These are phyloP conservation scores for Syndactyla subalaris DNA, from an alignment of 2,797 vertebrate genomes.

Conservation along the genomic window DNA sequence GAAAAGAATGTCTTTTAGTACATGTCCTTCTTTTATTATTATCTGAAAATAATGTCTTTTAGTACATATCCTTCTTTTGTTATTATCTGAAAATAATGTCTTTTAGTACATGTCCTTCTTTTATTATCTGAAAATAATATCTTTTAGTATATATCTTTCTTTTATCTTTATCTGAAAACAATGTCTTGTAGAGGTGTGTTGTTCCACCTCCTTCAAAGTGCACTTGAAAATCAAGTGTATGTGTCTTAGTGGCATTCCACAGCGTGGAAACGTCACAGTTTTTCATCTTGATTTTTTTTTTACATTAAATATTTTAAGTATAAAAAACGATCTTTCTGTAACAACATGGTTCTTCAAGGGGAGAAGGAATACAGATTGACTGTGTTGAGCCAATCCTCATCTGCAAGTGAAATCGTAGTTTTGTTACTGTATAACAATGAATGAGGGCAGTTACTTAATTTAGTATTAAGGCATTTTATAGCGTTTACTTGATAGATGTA, in stretches of 20 bases:
- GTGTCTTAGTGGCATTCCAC: background rate
- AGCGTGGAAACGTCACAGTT: background rate
- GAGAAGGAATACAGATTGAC: background rate
- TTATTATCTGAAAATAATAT: no score
- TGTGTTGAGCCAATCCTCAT: background rate
- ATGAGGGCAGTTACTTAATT: background rate
- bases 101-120: no score
- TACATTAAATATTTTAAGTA: background rate
- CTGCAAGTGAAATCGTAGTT: background rate
- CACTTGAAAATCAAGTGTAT: background rate
- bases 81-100: no score
- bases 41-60: no score
- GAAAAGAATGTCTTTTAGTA: background rate
- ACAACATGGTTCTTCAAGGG: background rate
- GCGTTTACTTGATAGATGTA: background rate
- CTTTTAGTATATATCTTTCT: background rate
- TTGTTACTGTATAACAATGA: background rate
- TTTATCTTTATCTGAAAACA: accelerated
- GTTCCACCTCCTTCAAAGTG: background rate
- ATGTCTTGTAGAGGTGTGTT: background rate
- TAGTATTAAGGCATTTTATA: background rate
- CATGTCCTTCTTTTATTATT: no score
- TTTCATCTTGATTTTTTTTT: background rate
- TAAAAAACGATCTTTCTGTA: background rate
- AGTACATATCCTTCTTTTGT: no score